Base-by-base conservation (phyloP, 2,888 invertebrate species). In the Stenodema calcarata region DNA sequence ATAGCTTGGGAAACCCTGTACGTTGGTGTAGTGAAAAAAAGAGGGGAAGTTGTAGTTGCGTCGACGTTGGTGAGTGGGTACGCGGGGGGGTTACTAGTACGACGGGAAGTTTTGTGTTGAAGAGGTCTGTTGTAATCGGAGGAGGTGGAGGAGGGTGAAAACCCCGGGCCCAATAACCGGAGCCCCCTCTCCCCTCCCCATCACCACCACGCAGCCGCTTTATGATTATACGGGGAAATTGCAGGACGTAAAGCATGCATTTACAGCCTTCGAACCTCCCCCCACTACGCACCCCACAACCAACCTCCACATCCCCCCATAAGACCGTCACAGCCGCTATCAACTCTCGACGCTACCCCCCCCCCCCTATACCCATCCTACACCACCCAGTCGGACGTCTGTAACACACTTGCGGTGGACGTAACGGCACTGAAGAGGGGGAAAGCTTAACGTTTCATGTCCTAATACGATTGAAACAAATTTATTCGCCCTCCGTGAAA, bases 221-320 rank as follows among this genome's bases (percentile, higher is more conserved):
- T 86, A 86, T 86, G 78, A 86, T 86, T 79, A 86, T 86, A 86
- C 78, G 78, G 69, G 78, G 86, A 78, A 86, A 86, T 86, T 86
- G 86, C 86, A 35, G 86, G 69, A 62, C 78, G 86, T 86, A 86
- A 86, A 86, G 76, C 86, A 86, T 86, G 86, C 78, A 86, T 86
- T 86, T 78, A 86, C 76, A 35, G 42, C 69, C 76, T 41, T 54
- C 81, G 69, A 41, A 41, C 42, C 18, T 23, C 70, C 18, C 27
- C 18, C 76, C 12, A 54, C 14, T 73, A 4, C 27, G 35, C 41
- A 4, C 28, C 76, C 42, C 42, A 0, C 28, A 1, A 11, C 16
- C 73, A 4, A 14, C 16, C 27, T 12, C 73, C 35, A n/a, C n/a
- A n/a, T n/a, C n/a, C n/a, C n/a, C n/a, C n/a, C n/a, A n/a, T n/a